Conservation (phyloP, 2,888 invertebrate genomes). For the Mimas tiliae region DNA sequence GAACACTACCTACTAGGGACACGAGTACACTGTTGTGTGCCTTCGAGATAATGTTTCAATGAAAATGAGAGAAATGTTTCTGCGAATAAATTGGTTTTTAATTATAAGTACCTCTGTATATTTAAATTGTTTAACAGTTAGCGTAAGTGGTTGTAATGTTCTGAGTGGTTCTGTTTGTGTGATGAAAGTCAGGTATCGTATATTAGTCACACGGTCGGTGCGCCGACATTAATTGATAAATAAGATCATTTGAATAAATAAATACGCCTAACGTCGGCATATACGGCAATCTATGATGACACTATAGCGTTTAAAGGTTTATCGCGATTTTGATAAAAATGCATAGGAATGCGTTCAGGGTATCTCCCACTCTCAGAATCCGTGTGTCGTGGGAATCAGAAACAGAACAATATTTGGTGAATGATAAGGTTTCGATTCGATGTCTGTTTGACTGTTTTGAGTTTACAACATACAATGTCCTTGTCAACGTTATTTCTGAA, state of each 20-base stretch:
- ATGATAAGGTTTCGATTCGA: too few species aligned
- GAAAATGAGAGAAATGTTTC: slow-evolving; percentile 1
- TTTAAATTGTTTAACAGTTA: slow-evolving; percentile 17
- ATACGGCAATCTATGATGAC: too few species aligned
- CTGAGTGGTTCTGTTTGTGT: neutral
- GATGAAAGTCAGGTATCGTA: neutral
- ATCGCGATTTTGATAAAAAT: too few species aligned
- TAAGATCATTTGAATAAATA: neutral
- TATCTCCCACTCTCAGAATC: too few species aligned
- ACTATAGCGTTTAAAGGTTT: too few species aligned
- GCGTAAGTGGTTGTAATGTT: slow-evolving; percentile 15
- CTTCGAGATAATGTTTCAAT: neutral
- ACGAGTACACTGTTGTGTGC: neutral
- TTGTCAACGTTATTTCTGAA: neutral
- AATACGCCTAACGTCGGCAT: neutral
- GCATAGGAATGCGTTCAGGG: too few species aligned
- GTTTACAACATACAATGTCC: too few species aligned
- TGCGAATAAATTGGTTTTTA: slow-evolving; percentile 14
- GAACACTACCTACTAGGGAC: neutral
- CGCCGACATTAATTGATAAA: neutral
- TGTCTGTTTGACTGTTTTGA: too few species aligned
- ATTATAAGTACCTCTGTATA: slow-evolving; percentile 14
- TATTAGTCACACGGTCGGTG: slow-evolving; percentile 13
- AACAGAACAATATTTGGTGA: too few species aligned
- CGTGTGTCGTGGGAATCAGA: too few species aligned